phyloP scores from a whole-genome alignment of 2,113 vertebrate genomes.

The Tympanuchus pallidicinctus region DNA sequence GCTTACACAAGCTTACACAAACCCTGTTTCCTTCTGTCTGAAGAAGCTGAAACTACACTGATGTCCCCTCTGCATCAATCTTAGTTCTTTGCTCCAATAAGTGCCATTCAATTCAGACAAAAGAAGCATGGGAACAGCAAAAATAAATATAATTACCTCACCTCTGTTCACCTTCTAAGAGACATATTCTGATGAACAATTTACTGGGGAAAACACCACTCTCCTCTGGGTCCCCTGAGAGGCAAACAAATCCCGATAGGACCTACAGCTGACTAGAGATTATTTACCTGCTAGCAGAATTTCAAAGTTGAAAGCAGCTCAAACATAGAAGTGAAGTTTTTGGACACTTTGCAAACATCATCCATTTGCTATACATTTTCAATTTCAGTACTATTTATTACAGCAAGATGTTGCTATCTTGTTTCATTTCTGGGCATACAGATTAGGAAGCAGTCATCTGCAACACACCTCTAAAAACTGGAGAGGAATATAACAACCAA shows the following conservation, averaged over 20 bases:
- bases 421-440: constrained; percentile 26
- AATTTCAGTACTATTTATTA: constrained; percentile 23
- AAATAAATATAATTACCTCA: constrained; percentile 14
- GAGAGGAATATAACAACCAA: constrained; percentile 18
- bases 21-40: neutral
- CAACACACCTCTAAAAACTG: constrained; percentile 11
- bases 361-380: neutral
- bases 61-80: neutral
- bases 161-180: neutral
- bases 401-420: neutral
- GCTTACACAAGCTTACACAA: neutral
- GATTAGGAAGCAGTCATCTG: constrained; percentile 46
- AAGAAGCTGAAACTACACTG: neutral
- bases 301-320: neutral
- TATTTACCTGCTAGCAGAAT: neutral
- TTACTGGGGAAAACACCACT: neutral
- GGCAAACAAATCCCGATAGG: neutral
- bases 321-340: neutral
- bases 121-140: neutral
- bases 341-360: neutral
- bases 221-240: neutral
- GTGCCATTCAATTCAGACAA: neutral
- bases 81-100: neutral
- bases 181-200: neutral
- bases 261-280: neutral